Percentiles rank a stretch among this genome's conserved stretches.
Conservation (phyloP, 35 echinoderm and acorn worm genomes). For the Strongylocentrotus purpuratus region DNA sequence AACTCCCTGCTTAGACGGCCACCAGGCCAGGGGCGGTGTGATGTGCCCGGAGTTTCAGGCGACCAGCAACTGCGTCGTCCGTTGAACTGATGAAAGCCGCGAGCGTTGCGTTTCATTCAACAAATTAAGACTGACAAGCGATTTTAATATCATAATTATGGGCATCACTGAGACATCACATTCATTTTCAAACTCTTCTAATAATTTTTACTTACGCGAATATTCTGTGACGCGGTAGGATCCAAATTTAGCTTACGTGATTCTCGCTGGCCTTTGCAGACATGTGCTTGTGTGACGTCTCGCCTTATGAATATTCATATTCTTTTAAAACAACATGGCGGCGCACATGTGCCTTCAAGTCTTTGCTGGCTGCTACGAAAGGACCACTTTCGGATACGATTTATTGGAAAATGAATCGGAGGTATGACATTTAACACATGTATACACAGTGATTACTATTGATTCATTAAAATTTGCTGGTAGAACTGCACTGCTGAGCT, state of each 20-base stretch:
- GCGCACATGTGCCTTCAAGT: slow-evolving; percentile 62
- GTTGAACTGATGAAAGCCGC: no score
- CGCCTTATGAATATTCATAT: neutral
- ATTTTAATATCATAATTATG: no score
- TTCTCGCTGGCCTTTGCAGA: no score
- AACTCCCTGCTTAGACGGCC: neutral
- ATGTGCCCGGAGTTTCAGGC: neutral
- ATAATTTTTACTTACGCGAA: no score
- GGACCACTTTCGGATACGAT: slow-evolving; percentile 77
- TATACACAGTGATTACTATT: neutral
- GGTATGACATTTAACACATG: slow-evolving; percentile 8
- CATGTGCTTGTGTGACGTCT: neutral
- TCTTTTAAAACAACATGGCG: slow-evolving; percentile 59
- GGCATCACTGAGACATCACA: no score
- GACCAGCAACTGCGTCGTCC: neutral
- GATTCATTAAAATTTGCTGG: neutral
- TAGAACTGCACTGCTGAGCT: no score
- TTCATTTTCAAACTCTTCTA: no score
- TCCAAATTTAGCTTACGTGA: no score
- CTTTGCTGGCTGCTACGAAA: slow-evolving; percentile 85
- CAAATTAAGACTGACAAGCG: no score
- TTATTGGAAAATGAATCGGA: slow-evolving; percentile 57
- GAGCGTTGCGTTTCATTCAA: no score
- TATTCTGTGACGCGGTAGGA: no score
- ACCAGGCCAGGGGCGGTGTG: neutral